These are phyloP conservation scores for Keiferia lycopersicella DNA, from an alignment of 2,888 invertebrate species.

Conservation along the genomic window DNA sequence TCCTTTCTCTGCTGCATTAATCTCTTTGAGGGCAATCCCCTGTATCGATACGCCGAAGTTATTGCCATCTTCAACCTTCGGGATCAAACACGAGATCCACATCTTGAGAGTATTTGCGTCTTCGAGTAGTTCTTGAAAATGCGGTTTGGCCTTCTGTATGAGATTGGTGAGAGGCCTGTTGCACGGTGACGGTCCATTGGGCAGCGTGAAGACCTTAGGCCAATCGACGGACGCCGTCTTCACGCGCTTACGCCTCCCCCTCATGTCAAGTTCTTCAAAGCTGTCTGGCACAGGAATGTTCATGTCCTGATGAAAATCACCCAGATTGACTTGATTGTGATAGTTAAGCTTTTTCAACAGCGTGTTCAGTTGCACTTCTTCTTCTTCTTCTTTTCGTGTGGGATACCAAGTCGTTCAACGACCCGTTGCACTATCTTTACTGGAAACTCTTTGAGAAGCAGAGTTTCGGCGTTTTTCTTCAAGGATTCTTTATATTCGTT, in stretches of 20 bases:
- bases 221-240: not conserved
- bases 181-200: conserved; percentile 27
- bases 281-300: conserved; percentile 21
- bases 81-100: conserved; percentile 23
- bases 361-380: conserved; percentile 11
- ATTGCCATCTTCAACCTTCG: conserved; percentile 24
- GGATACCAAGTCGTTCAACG: too few species aligned
- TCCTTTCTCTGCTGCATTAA: conserved; percentile 3
- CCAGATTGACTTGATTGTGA: conserved; percentile 1
- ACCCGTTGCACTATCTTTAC: conserved; percentile 15
- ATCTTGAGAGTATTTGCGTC: conserved; percentile 23
- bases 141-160: conserved; percentile 14
- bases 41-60: conserved; percentile 22
- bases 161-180: conserved; percentile 16
- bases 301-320: conserved; percentile 18
- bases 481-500: conserved; percentile 11
- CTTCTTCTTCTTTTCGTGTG: too few species aligned
- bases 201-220: conserved; percentile 19
- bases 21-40: not conserved
- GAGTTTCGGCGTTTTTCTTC: conserved; percentile 15
- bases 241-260: conserved; percentile 12
- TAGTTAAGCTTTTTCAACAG: conserved; percentile 19
- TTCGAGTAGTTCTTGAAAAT: conserved; percentile 20
- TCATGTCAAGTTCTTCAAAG: not conserved
- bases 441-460: conserved; percentile 16